These are phyloP conservation scores for Aphelenchoides fujianensis DNA, from an alignment of 1,140 invertebrate genomes.

Conservation along the genomic window DNA sequence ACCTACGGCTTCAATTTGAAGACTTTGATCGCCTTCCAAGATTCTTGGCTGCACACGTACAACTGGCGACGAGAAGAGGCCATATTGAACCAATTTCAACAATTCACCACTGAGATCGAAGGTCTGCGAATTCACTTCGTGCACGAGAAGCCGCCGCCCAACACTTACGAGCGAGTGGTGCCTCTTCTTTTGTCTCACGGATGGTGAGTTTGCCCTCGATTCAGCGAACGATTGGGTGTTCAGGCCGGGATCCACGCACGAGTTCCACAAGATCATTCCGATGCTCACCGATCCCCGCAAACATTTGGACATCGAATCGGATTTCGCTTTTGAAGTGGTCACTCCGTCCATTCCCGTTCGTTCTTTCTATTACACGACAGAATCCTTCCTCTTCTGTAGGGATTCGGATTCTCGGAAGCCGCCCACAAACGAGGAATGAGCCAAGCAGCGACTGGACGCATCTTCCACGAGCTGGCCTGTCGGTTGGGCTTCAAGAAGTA, in stretches of 20 bases:
- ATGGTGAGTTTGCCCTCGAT: too few species aligned
- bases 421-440: conserved; percentile 59
- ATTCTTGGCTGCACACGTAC: conserved; percentile 75
- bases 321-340: conserved; percentile 76
- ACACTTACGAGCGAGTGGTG: conserved; percentile 48
- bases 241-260: conserved; percentile 73
- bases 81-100: conserved; percentile 71
- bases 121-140: conserved; percentile 66
- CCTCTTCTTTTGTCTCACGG: conserved; percentile 73
- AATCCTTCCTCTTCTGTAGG: too few species aligned
- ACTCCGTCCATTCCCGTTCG: conserved; percentile 78
- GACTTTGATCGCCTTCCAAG: conserved; percentile 71
- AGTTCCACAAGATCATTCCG: conserved; percentile 79
- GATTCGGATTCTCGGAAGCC: conserved; percentile 64
- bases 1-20: conserved; percentile 75
- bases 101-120: conserved; percentile 70
- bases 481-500: conserved; percentile 74
- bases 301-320: conserved; percentile 68
- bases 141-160: conserved; percentile 43
- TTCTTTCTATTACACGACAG: too few species aligned
- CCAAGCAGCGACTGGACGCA: conserved; percentile 69
- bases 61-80: conserved; percentile 72
- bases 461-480: conserved; percentile 76
- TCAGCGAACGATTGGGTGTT: too few species aligned
- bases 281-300: conserved; percentile 72